Conservation (phyloP, 2,797 vertebrate genomes). For the Sphenopsis melanotis region DNA sequence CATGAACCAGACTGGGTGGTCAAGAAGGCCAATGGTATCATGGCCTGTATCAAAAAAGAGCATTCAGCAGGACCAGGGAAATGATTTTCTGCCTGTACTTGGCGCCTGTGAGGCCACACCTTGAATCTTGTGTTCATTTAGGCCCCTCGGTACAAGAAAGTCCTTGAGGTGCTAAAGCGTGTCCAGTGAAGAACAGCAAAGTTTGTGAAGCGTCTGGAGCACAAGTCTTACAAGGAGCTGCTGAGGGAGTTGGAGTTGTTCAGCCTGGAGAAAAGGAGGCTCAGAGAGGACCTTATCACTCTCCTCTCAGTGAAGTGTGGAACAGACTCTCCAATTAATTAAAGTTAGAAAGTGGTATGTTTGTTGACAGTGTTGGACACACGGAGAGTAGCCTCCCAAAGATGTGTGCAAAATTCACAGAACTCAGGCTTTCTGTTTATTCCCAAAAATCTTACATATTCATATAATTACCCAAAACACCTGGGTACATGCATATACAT, state of each 20-base stretch:
- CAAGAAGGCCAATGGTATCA: neutral
- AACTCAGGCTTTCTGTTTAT: neutral
- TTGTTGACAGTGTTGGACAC: neutral
- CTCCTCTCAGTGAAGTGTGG: neutral
- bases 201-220: neutral
- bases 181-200: neutral
- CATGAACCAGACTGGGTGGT: rapidly evolving
- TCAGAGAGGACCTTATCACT: neutral
- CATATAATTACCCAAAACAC: neutral
- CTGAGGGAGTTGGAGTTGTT: neutral
- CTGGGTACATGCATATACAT: neutral
- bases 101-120: neutral
- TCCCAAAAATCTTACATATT: neutral
- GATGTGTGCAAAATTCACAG: neutral
- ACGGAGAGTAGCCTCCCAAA: neutral
- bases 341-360: neutral
- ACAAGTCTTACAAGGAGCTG: neutral
- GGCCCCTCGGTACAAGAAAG: neutral
- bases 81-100: neutral
- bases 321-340: neutral
- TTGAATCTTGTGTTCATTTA: neutral
- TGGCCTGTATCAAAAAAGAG: neutral
- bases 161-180: rapidly evolving
- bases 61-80: neutral
- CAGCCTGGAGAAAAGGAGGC: neutral